These are phyloP conservation scores for Corythornis vintsioides DNA, from an alignment of 2,113 vertebrate species.

Conservation along the genomic window DNA sequence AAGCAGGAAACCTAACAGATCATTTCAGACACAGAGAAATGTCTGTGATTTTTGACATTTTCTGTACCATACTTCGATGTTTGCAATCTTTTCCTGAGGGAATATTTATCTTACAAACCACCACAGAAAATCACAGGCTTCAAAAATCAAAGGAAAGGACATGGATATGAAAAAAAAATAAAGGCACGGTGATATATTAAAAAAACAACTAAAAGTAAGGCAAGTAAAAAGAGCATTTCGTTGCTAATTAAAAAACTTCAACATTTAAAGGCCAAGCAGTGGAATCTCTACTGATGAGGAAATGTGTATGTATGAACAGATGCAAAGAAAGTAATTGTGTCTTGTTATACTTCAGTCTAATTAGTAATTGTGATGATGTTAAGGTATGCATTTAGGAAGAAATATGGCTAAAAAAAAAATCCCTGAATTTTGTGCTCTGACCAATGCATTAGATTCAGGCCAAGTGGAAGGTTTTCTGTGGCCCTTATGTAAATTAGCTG, in stretches of 20 bases:
- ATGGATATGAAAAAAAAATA: background rate
- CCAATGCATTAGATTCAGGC: background rate
- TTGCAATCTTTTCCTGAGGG: background rate
- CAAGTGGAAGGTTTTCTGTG: background rate
- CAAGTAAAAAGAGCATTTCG: conserved; percentile 43
- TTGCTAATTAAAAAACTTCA: conserved; percentile 40
- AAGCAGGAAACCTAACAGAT: conserved; percentile 13
- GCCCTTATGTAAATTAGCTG: background rate
- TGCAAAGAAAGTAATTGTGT: conserved; percentile 48
- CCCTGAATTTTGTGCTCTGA: background rate
- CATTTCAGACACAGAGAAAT: background rate
- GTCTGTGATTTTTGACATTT: background rate
- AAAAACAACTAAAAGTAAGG: conserved; percentile 5
- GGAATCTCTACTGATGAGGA: conserved; percentile 19
- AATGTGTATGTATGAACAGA: conserved; percentile 41
- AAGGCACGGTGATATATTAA: background rate
- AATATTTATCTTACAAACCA: conserved; percentile 25
- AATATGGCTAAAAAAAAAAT: background rate
- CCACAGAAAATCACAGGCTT: conserved; percentile 2
- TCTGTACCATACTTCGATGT: background rate
- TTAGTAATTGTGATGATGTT: conserved; percentile 27
- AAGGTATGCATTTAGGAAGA: background rate
- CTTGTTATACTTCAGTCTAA: conserved; percentile 32
- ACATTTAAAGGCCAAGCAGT: conserved; percentile 36
- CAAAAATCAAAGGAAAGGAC: conserved; percentile 14